A percentile compares a stretch with the other conserved stretches of the same genome.
These are phyloP conservation scores for Drosophila ananassae DNA, from an alignment of 1,140 invertebrate genomes.

Conservation along the genomic window DNA sequence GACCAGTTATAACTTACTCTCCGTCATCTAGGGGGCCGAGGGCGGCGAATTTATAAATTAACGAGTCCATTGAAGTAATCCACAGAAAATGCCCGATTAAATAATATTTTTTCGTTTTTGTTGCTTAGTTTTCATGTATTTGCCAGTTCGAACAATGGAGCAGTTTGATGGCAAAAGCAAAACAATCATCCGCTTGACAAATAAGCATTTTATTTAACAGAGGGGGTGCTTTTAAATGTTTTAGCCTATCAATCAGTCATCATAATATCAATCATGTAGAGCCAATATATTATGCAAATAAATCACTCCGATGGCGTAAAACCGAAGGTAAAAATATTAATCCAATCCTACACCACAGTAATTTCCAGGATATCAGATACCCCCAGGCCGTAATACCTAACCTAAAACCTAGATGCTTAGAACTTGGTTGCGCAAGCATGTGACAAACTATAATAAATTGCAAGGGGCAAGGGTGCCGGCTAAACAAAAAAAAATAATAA, in stretches of 20 bases:
- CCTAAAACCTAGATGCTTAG: slow-evolving; percentile 1
- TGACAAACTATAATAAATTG: slow-evolving; percentile 63
- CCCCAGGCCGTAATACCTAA: slow-evolving; percentile 15
- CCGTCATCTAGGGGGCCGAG: neutral
- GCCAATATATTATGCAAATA: slow-evolving; percentile 21
- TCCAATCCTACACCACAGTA: slow-evolving; percentile 21
- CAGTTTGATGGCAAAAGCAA: slow-evolving; percentile 19
- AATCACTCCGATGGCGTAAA: slow-evolving; percentile 23
- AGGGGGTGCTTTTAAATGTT: neutral
- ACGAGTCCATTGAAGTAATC: neutral
- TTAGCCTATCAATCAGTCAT: slow-evolving; percentile 7
- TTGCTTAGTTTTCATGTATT: neutral
- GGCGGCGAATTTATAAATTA: neutral
- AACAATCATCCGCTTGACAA: neutral
- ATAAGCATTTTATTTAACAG: neutral
- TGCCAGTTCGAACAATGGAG: neutral
- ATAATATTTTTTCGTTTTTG: neutral
- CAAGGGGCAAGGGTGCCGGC: slow-evolving; percentile 5
- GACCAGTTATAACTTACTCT: neutral
- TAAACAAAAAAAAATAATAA: neutral
- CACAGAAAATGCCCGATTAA: neutral
- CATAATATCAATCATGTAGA: neutral
- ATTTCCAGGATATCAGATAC: slow-evolving; percentile 37
- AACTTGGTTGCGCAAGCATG: slow-evolving; percentile 16
- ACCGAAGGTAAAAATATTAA: slow-evolving; percentile 22